These are phyloP conservation scores for Lepus europaeus DNA, from an alignment of 2,113 vertebrate genomes.

Conservation along the genomic window DNA sequence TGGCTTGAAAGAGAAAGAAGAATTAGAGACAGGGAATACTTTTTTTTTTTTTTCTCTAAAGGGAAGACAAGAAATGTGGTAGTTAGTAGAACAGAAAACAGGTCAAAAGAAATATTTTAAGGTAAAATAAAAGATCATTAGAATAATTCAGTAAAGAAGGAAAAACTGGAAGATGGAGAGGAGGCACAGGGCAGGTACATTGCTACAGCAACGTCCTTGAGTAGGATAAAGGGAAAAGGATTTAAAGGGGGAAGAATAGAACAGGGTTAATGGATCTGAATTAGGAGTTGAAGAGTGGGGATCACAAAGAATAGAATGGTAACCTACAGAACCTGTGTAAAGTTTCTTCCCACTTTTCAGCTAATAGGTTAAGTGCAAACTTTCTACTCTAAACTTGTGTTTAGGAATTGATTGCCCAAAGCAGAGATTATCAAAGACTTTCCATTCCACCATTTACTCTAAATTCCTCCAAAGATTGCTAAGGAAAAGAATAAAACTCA, in stretches of 20 bases:
- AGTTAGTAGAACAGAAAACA: background rate
- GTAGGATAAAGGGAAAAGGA: background rate
- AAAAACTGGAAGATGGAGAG: background rate
- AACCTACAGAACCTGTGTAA: accelerated
- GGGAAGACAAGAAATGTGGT: background rate
- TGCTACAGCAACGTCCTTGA: background rate
- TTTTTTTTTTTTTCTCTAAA: background rate
- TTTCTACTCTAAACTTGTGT: background rate
- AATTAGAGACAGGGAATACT: background rate
- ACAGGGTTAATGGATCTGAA: background rate
- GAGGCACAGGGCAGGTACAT: background rate
- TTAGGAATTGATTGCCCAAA: background rate
- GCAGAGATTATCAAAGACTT: background rate
- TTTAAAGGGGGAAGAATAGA: background rate
- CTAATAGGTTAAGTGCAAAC: background rate
- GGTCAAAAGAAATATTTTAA: constrained; percentile 14
- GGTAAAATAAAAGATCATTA: background rate
- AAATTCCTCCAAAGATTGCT: background rate
- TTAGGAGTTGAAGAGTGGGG: background rate
- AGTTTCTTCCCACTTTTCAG: background rate
- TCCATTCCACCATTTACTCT: background rate
- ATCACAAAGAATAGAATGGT: background rate
- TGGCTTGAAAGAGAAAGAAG: background rate
- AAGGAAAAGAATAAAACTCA: constrained; percentile 47
- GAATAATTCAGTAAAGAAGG: background rate